phyloP scores from a whole-genome alignment of 2,888 invertebrate genomes.

The Philaethria dido region DNA sequence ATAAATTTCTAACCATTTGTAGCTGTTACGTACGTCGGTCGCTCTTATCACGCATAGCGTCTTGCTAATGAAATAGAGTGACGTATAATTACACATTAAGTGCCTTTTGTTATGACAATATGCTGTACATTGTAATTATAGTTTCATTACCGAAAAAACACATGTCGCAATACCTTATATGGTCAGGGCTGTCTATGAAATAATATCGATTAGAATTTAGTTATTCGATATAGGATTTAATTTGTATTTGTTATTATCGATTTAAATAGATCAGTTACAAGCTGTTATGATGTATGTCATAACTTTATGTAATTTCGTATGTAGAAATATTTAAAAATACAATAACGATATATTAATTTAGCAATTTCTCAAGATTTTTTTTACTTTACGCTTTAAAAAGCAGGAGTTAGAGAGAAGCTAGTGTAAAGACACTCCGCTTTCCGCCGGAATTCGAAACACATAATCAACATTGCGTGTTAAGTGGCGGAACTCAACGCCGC shows the following conservation, averaged over 20 bases:
- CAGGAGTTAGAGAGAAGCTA: too few species aligned
- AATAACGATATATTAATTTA: too few species aligned
- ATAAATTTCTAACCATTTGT: slow-evolving; percentile 15
- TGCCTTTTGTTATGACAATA: slow-evolving; percentile 55
- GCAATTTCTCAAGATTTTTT: too few species aligned
- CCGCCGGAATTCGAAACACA: too few species aligned
- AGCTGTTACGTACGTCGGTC: slow-evolving; percentile 30
- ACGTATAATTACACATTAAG: slow-evolving; percentile 53
- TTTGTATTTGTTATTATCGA: not conserved
- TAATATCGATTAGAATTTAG: not conserved
- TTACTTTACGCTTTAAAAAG: too few species aligned
- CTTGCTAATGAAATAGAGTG: slow-evolving; percentile 52
- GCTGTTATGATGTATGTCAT: too few species aligned
- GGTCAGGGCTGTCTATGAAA: slow-evolving; percentile 37
- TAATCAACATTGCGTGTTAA: too few species aligned
- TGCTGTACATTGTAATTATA: slow-evolving; percentile 48
- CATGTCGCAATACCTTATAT: slow-evolving; percentile 42
- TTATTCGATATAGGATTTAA: not conserved
- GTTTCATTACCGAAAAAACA: slow-evolving; percentile 46
- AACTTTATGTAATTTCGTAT: too few species aligned
- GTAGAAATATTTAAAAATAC: too few species aligned
- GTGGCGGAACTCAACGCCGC: too few species aligned
- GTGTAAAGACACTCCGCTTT: too few species aligned
- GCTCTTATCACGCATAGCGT: slow-evolving; percentile 43
- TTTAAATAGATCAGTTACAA: not conserved